Percentiles rank a stretch among this genome's conserved stretches.
Evolutionary conservation across 2,113 vertebrate species (phyloP).

Genomic region (Coreoperca whiteheadi): DNA sequence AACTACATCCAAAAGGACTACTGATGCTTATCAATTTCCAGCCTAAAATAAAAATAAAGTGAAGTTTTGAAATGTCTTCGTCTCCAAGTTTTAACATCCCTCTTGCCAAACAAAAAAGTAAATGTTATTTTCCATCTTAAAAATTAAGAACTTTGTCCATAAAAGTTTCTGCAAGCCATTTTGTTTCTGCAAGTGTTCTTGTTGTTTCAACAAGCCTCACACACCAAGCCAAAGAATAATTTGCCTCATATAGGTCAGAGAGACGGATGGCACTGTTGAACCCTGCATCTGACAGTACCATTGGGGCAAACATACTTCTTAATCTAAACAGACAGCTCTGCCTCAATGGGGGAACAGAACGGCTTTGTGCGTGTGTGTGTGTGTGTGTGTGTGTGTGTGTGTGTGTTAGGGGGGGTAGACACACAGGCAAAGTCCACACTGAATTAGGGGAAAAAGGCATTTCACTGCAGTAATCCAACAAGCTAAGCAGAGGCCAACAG

Average conservation of each 20-base stretch:
- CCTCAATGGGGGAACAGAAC: slow-evolving; percentile 44
- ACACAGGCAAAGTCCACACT: slow-evolving; percentile 63
- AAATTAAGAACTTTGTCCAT: background rate
- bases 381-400: background rate
- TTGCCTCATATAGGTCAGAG: background rate
- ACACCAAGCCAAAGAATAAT: background rate
- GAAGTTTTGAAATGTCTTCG: background rate
- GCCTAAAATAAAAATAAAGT: background rate
- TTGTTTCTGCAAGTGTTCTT: too few relatives aligned
- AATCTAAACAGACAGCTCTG: slow-evolving; percentile 23
- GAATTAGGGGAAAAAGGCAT: slow-evolving; percentile 63
- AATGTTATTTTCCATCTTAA: background rate
- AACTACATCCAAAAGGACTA: background rate
- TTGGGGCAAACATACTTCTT: slow-evolving; percentile 37
- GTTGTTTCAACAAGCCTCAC: background rate
- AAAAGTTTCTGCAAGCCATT: background rate
- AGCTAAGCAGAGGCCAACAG: slow-evolving; percentile 14
- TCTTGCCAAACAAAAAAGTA: background rate
- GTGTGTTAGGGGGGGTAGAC: background rate
- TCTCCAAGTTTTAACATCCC: background rate
- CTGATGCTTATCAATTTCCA: background rate
- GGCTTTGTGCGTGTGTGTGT: slow-evolving; percentile 39
- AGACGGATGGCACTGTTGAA: slow-evolving; percentile 1
- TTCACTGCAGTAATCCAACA: slow-evolving; percentile 45
- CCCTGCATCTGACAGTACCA: slow-evolving; percentile 46